Evolutionary conservation across 2,888 invertebrate genomes (phyloP), one percentile per base, ranked within the genome.

Genomic region (Apotomis capreana): DNA sequence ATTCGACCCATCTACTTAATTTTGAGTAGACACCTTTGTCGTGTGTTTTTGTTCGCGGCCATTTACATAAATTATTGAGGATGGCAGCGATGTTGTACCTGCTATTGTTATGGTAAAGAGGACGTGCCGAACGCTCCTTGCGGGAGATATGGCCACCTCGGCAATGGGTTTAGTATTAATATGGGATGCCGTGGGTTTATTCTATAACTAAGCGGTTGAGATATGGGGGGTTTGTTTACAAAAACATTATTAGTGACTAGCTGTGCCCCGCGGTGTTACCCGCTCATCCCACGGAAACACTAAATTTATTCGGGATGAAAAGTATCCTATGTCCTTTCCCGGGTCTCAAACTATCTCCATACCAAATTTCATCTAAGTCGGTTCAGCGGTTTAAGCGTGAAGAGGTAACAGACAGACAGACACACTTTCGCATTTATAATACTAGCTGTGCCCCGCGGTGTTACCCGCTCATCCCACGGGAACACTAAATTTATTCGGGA

Each of bases 1-100:
- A 85, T 79, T 80, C 90, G 86, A 85, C 91, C 91, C 90, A 90
- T 92, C 90, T 88, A 90, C 88, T 91, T 90, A 91, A 91, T 92
- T 90, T 92, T 84, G 87, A 89, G 90, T 92, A 91, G 90, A 92
- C 92, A 93, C 92, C 91, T 90, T 91, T 91, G 92, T 92, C 87
- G 84, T 85, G 84, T 84, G 89, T 91, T 91, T 91, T 92, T 92
- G 92, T 92, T 89, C 84, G 88, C 86, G 89, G 90, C 86, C 87
- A 91, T 92, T 91, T 91, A 90, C 92, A 93, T 93, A 93, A 92
- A 92, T 92, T 92, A 91, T 82, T 84, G 85, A 86, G 88, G 89
- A 88, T 84, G 86, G 85, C 81, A 82, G 74, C 77, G 74, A 72
- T 78, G 80, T 78, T 76, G 80, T 92, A 91, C 90, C 92, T 90